phyloP scores from a whole-genome alignment of 1,140 invertebrate genomes.

The Bombus picipes region DNA sequence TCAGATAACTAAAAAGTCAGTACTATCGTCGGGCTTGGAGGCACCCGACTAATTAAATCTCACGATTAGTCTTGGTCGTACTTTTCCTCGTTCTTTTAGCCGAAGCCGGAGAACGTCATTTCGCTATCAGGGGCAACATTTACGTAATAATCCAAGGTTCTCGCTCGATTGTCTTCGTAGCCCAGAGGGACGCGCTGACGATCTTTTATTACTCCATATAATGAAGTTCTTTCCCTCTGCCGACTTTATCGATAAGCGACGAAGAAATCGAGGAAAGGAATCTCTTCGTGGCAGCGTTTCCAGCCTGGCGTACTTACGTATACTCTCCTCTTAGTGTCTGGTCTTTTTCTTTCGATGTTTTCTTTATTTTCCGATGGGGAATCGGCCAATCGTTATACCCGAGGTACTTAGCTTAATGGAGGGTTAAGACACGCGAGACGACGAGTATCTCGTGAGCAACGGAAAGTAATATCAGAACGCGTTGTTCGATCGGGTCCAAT shows the following conservation, averaged over 20 bases:
- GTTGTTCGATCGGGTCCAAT: slow-evolving; percentile 26
- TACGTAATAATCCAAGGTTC: slow-evolving; percentile 9
- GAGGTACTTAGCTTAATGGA: slow-evolving; percentile 58
- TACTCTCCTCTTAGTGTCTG: not conserved
- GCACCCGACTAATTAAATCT: slow-evolving; percentile 9
- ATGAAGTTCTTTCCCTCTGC: not conserved
- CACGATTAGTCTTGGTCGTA: not conserved
- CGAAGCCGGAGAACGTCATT: not conserved
- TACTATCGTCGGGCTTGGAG: too few species aligned
- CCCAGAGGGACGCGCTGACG: not conserved
- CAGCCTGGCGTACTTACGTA: not conserved
- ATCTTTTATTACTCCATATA: slow-evolving; percentile 34
- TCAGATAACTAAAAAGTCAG: not conserved
- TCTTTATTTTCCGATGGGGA: slow-evolving; percentile 18
- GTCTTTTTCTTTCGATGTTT: not conserved
- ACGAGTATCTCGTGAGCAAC: not conserved
- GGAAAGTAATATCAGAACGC: slow-evolving; percentile 61
- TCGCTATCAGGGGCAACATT: not conserved
- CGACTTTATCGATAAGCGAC: slow-evolving; percentile 17
- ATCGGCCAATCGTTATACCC: slow-evolving; percentile 51
- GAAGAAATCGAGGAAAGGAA: slow-evolving; percentile 20
- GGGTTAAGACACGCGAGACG: slow-evolving; percentile 59
- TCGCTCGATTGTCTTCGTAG: not conserved
- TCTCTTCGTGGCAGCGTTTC: slow-evolving; percentile 1
- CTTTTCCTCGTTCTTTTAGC: not conserved